These are phyloP conservation scores for Zophobas atratus DNA, from an alignment of 1,140 invertebrate genomes.

Conservation along the genomic window DNA sequence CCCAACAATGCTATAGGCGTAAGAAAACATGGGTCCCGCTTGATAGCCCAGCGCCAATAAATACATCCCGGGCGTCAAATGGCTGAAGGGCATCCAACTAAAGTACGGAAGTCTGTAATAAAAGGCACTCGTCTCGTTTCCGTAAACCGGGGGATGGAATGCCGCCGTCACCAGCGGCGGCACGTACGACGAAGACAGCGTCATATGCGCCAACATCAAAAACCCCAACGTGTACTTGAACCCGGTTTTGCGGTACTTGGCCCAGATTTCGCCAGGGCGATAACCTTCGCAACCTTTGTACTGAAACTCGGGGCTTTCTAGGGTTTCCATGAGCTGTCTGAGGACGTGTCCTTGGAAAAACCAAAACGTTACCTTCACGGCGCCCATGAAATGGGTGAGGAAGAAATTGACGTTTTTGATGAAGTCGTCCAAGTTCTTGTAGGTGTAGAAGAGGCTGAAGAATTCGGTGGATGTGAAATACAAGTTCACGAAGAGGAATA, in stretches of 20 bases:
- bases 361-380: constrained; percentile 62
- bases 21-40: constrained; percentile 62
- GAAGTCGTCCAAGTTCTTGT: constrained; percentile 56
- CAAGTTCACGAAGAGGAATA: constrained; percentile 62
- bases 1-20: constrained; percentile 63
- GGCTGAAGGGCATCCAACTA: constrained; percentile 62
- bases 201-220: constrained; percentile 59
- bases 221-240: constrained; percentile 59
- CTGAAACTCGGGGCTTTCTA: constrained; percentile 57
- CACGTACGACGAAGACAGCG: constrained; percentile 60
- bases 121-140: constrained; percentile 31
- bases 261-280: constrained; percentile 51
- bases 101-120: constrained; percentile 59
- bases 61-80: constrained; percentile 56
- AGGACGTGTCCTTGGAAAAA: constrained; percentile 58
- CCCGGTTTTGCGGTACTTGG: constrained; percentile 54
- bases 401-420: constrained; percentile 63
- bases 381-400: constrained; percentile 62
- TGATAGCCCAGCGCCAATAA: constrained; percentile 61
- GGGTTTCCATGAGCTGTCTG: constrained; percentile 56
- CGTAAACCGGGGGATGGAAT: constrained; percentile 38
- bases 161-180: constrained; percentile 54
- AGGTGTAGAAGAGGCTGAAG: constrained; percentile 58
- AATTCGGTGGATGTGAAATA: constrained; percentile 62
- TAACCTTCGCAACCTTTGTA: constrained; percentile 56